Base-by-base conservation (phyloP, 2,888 invertebrate species). In the Creontiades dilutus region DNA sequence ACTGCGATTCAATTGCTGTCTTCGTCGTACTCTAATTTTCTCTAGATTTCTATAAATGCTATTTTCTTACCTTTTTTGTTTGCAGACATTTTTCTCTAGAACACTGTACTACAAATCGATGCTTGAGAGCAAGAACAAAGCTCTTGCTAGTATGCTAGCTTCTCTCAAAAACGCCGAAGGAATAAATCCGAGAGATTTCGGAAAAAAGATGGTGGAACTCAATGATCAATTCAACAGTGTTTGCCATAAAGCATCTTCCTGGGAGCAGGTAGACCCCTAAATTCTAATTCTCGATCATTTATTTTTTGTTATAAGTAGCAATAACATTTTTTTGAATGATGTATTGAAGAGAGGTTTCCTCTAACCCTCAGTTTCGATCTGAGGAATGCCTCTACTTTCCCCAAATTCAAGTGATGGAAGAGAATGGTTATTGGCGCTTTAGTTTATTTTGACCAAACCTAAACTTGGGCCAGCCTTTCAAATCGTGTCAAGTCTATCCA, bases 121-220 rank as follows among this genome's bases (percentile, higher is more conserved):
- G 97, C 93, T 99, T 90, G 98, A 98, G 92, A 98, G 97, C 93
- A 98, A 98, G 94, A 98, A 98, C 93, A 98, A 98, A 94, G 97
- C 98, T 76, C 96, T 98, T 94, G 96, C 96, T 93, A 97, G 96
- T 93, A 96, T 99, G 81, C 95, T 97, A 0, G 96, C 96, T 92
- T 95, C 97, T 0, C 96, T 97, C 0, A 96, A 96, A 92, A 94
- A 95, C 75, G 96, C 96, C 92, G 95, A 96, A 90, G 96, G 96
- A 91, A 95, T 97, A 4, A 96, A 97, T 92, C 96, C 96, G 0
- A 90, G 91, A 68, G 92, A 92, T 19, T 93, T 94, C 48, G 93
- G 94, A 84, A 94, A 95, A 0, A 95, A 95, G 86, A 96, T 98
- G 96, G 95, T 96, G 86, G 95, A 96, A 90, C 93, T 98, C 5